Conservation (phyloP, 2,797 vertebrate genomes). For the Botia almorhae region DNA sequence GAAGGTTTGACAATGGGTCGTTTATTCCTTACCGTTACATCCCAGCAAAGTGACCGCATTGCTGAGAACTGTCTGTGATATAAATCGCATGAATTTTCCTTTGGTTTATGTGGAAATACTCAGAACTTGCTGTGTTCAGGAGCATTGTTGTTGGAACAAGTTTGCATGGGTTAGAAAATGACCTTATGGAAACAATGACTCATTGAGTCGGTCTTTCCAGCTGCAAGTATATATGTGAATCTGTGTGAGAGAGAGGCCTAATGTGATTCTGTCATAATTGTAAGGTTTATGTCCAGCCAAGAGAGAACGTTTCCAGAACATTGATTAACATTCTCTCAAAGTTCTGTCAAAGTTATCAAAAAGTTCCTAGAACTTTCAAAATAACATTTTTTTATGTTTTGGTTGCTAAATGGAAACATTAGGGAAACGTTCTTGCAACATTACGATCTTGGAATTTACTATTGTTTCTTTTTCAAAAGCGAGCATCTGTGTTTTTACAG, state of each 20-base stretch:
- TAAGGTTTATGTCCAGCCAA: neutral
- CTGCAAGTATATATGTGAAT: conserved; percentile 38
- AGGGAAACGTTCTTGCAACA: no score
- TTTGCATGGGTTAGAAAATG: conserved; percentile 68
- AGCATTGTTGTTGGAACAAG: conserved; percentile 63
- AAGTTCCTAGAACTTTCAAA: no score
- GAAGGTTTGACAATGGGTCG: conserved; percentile 23
- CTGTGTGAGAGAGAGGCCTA: conserved; percentile 27
- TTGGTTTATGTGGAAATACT: conserved; percentile 68
- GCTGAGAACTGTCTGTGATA: conserved; percentile 41
- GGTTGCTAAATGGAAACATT: no score
- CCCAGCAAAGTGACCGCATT: conserved; percentile 35
- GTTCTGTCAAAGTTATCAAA: no score
- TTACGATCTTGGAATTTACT: no score
- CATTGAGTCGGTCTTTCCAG: conserved; percentile 60
- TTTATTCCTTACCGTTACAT: conserved; percentile 20
- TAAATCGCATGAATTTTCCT: conserved; percentile 72
- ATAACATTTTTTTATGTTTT: no score
- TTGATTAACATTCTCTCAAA: no score
- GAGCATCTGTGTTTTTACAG: conserved; percentile 30
- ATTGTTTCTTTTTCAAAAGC: neutral
- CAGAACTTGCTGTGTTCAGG: conserved; percentile 61
- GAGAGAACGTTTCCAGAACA: no score
- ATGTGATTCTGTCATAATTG: conserved; percentile 36
- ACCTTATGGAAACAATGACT: conserved; percentile 77